Base-by-base conservation (phyloP, 2,797 vertebrate genomes). In the Meriones psammophilus region DNA sequence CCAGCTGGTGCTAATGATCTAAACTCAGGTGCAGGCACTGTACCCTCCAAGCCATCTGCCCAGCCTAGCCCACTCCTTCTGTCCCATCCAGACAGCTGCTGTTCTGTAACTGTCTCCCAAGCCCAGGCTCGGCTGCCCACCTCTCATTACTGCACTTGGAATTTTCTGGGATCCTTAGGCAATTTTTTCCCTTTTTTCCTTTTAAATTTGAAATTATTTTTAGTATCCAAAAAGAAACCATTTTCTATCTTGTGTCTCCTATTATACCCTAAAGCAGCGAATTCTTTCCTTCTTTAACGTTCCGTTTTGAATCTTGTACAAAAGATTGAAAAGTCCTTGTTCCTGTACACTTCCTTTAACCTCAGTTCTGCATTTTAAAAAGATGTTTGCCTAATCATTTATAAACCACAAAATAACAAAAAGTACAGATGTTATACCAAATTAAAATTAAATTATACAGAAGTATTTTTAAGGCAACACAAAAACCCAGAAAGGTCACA, bases 381-480 rank as follows among this genome's bases (percentile, higher is more conserved):
- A 76, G n/a, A 90, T 90, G 76, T 94, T 88, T 92, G 81, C 64
- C 42, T 92, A 80, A 85, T 39, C 36, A 74, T 78, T 74, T 92
- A 20, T 66, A 93, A 92, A 86, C 42, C 85, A 87, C 84, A 77
- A 96, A 94, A 84, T 60, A 71, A 26, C 14, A 88, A 30, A 64
- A 93, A 80, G n/a, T 78, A 92, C 8, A 88, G 88, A 91, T 42
- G 58, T 33, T 86, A 71, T 13, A 26, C 30, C 30, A 86, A 33
- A 60, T 94, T 20, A 94, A 96, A 83, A 17, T 96, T 95, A 89
- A 88, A 93, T 85, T 92, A 88, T 15, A n/a, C 28, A 46, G 73
- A 39, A 58, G 24, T 8, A 56, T 10, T 33, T 79, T 42, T 30
- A 74, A 88, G 3, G 28, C n/a, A 74, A 74, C 56, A 66, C 8